Percentiles rank a stretch among this genome's conserved stretches.
Evolutionary conservation across 2,888 invertebrate genomes (phyloP).

Genomic region (Nephrotoma flavescens): DNA sequence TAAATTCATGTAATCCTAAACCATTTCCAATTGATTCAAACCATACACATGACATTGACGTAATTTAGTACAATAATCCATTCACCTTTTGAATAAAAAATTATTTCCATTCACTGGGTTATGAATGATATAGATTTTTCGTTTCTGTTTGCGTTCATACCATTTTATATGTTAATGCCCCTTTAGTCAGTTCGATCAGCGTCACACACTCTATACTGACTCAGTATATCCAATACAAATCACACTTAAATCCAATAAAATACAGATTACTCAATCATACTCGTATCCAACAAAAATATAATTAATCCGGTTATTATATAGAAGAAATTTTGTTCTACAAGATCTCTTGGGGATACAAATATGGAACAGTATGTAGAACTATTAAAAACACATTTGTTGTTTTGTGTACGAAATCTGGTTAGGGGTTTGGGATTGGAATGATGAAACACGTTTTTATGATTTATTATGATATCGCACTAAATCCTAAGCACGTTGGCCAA

Average conservation of each 20-base stretch:
- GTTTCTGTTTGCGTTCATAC: background rate
- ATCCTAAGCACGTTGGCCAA: background rate
- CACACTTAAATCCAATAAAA: background rate
- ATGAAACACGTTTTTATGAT: background rate
- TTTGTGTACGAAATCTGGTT: background rate
- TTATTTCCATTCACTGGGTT: background rate
- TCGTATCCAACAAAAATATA: background rate
- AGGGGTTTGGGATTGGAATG: background rate
- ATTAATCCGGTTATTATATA: background rate
- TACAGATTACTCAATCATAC: background rate
- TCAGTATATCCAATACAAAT: background rate
- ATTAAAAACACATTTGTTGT: background rate
- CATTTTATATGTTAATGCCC: background rate
- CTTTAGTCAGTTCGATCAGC: background rate
- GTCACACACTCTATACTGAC: background rate
- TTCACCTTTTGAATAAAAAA: background rate
- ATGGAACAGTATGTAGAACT: background rate
- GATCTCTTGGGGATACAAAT: background rate
- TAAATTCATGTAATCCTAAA: background rate
- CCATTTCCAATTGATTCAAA: background rate
- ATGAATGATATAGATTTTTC: background rate
- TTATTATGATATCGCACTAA: background rate
- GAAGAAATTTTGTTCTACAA: background rate
- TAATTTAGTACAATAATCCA: background rate
- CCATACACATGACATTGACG: background rate